Percentiles rank a stretch among this genome's conserved stretches.
Conservation (phyloP, 2,113 vertebrate genomes). For the Aix galericulata region DNA sequence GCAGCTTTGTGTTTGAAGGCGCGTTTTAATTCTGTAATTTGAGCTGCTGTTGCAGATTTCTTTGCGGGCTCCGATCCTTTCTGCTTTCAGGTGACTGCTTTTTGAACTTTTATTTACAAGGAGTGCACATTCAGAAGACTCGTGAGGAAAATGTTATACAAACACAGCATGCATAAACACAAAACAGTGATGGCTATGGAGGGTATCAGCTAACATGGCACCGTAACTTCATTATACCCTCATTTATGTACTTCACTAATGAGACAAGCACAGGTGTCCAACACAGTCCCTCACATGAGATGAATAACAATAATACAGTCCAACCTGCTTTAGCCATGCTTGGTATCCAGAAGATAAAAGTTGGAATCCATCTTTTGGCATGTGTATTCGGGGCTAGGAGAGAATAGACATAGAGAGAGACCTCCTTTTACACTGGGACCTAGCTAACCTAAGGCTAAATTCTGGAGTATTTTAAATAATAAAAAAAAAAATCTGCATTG, state of each 20-base stretch:
- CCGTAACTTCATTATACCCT: slow-evolving; percentile 56
- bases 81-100: slow-evolving; percentile 55
- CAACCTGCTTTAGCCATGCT: slow-evolving; percentile 79
- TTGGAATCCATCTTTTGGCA: slow-evolving; percentile 78
- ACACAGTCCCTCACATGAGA: slow-evolving; percentile 70
- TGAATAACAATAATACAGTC: slow-evolving; percentile 76
- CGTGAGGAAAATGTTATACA: slow-evolving; percentile 62
- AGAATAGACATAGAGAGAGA: slow-evolving; percentile 77
- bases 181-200: slow-evolving; percentile 63
- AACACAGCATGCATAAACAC: slow-evolving; percentile 71
- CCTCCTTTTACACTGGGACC: slow-evolving; percentile 74
- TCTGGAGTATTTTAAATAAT: slow-evolving; percentile 41
- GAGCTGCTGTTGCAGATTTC: slow-evolving; percentile 52
- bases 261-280: slow-evolving; percentile 73
- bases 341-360: slow-evolving; percentile 78
- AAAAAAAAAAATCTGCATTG: too few relatives aligned
- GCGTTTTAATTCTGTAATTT: slow-evolving; percentile 69
- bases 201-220: slow-evolving; percentile 66
- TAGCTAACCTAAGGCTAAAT: slow-evolving; percentile 68
- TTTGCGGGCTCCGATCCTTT: slow-evolving; percentile 47
- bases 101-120: slow-evolving; percentile 67
- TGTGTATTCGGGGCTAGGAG: slow-evolving; percentile 78
- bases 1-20: slow-evolving; percentile 59
- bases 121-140: slow-evolving; percentile 55
- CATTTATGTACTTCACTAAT: slow-evolving; percentile 71